A percentile compares a stretch with the other conserved stretches of the same genome.
These are phyloP conservation scores for Amitus sp. DNA, from an alignment of 2,888 invertebrate genomes.

Conservation along the genomic window DNA sequence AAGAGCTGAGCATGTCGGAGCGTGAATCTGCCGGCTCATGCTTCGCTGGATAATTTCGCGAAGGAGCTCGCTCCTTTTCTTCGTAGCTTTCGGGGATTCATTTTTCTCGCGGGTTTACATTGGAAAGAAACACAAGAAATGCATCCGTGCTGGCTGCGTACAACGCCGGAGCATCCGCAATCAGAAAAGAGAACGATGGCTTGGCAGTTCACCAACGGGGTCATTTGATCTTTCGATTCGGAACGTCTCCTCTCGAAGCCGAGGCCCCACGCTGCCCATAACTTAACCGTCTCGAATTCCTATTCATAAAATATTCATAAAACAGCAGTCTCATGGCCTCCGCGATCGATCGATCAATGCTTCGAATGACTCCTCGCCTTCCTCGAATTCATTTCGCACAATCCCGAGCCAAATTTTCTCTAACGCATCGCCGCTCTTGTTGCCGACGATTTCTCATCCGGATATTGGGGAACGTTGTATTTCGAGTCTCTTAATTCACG, in stretches of 20 bases:
- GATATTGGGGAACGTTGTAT: too few relatives aligned
- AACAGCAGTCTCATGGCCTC: constrained; percentile 21
- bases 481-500: too few relatives aligned
- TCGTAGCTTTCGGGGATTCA: constrained; percentile 11
- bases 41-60: neutral
- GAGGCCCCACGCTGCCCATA: constrained; percentile 19
- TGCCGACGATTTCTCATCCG: too few relatives aligned
- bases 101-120: constrained; percentile 33
- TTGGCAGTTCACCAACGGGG: constrained; percentile 50
- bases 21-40: neutral
- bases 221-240: constrained; percentile 48
- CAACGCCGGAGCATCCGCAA: constrained; percentile 30
- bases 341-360: constrained; percentile 15
- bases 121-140: constrained; percentile 41
- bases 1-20: neutral
- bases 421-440: neutral
- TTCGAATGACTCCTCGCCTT: neutral
- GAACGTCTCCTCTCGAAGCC: constrained; percentile 39
- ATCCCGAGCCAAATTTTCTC: neutral
- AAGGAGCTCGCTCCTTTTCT: neutral
- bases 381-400: neutral
- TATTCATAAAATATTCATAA: constrained; percentile 19
- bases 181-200: constrained; percentile 39
- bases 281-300: constrained; percentile 12
- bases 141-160: constrained; percentile 19